phyloP scores from a whole-genome alignment of 1,140 invertebrate species.

The Polypedilum pembai region DNA sequence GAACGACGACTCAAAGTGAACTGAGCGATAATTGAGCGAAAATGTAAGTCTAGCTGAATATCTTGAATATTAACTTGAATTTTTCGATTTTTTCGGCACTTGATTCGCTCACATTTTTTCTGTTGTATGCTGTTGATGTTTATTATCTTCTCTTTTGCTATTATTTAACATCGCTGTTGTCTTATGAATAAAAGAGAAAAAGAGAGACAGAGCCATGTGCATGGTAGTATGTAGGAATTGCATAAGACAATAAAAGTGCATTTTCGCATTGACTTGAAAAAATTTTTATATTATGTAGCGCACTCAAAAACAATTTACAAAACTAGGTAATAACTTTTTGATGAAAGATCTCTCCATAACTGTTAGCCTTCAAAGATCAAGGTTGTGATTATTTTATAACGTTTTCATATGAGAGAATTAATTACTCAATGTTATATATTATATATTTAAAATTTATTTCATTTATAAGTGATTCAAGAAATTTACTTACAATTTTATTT shows the following conservation, averaged over 20 bases:
- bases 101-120: not conserved
- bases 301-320: not conserved
- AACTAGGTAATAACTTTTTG: not conserved
- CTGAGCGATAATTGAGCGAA: slow-evolving; percentile 2
- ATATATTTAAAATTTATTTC: too few species aligned
- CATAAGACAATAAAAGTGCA: slow-evolving; percentile 8
- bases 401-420: too few species aligned
- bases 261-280: not conserved
- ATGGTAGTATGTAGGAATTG: not conserved
- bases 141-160: not conserved
- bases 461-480: too few species aligned
- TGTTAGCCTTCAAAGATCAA: slow-evolving; percentile 6
- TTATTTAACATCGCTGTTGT: not conserved
- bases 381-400: not conserved
- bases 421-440: too few species aligned
- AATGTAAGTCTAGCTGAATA: slow-evolving; percentile 8
- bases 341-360: not conserved
- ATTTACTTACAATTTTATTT: too few species aligned
- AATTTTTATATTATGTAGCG: not conserved
- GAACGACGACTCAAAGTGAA: not conserved
- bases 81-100: slow-evolving; percentile 12
- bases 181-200: not conserved
- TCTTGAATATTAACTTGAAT: slow-evolving; percentile 1
- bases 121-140: not conserved
- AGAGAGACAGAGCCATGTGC: not conserved